A percentile compares a stretch with the other conserved stretches of the same genome.
Evolutionary conservation across 2,113 vertebrate species (phyloP).

Genomic region (Micronycteris hirsuta): DNA sequence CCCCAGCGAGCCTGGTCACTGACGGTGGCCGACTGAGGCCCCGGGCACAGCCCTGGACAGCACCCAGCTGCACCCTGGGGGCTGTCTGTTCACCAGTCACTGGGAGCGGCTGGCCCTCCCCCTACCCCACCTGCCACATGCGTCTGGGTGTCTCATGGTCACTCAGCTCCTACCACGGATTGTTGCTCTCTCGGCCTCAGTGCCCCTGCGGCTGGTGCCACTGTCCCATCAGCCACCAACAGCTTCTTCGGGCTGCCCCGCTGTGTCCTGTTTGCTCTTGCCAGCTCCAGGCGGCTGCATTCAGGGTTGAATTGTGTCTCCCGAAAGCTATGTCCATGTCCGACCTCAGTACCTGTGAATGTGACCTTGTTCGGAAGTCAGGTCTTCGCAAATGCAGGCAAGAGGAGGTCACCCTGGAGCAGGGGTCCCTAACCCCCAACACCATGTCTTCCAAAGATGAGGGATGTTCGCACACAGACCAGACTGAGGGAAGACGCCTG

Average conservation of each 20-base stretch:
- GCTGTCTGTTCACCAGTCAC: too few species aligned
- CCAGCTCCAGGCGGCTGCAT: background rate
- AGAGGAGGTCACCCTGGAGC: background rate
- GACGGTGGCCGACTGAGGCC: too few species aligned
- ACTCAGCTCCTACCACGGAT: background rate
- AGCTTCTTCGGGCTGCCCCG: background rate
- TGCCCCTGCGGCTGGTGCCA: background rate
- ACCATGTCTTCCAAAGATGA: background rate
- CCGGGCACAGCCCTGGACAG: background rate
- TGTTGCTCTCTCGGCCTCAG: background rate
- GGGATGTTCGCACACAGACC: too few species aligned
- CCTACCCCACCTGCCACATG: too few species aligned
- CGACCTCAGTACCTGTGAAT: too few species aligned
- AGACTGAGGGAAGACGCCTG: too few species aligned
- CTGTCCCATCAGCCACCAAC: background rate
- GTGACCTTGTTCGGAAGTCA: background rate
- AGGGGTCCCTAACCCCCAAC: background rate
- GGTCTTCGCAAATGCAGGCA: background rate
- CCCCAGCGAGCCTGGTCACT: too few species aligned
- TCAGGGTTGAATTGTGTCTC: background rate
- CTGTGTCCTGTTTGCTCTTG: accelerated
- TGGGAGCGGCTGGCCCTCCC: too few species aligned
- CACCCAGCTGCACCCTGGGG: too few species aligned
- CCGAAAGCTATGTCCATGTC: background rate
- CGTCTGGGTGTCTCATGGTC: background rate